Evolutionary conservation across 2,888 invertebrate species (phyloP), one percentile per base, ranked within the genome.

Genomic region (Caenorhabditis panamensis): DNA sequence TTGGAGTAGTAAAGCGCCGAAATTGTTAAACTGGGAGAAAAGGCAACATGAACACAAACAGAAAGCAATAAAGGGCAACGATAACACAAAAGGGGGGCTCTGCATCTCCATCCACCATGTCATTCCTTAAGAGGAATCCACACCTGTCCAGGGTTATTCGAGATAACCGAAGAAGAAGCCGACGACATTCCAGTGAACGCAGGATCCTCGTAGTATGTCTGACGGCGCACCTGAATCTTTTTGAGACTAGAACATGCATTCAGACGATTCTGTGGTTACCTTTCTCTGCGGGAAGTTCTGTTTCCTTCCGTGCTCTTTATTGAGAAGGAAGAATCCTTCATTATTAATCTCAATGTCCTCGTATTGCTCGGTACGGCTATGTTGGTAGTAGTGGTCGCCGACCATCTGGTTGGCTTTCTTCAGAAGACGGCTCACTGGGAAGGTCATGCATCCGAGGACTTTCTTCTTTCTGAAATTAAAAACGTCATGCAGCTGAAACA

Each of bases 361-460:
- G 16, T 59, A 16, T 5, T 62, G 44, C 4, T 78, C 68, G 20
- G 53, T 49, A n/a, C 66, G 69, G 4, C 41, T 18, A 8, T 67
- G 54, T 16, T 36, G 44, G 36, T 71, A 62, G 41, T 67, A 73
- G 16, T 73, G 44, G 24, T 77, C 68, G 9, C 77, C 63, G 9
- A 64, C 68, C 24, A 64, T 20, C 31, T 79, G 59, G 31, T 68
- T 66, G 26, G 79, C 84, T 59, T 84, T 84, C 13, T 77, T 81
- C 51, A 84, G 56, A 59, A 84, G 58, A n/a, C 83, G 68, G 37
- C 69, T 66, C 20, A 88, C 68, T 44, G 87, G 86, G 69, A 88
- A 88, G 11, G 85, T 80, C 88, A 88, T 88, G 49, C 86, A 84
- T 44, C 88, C 88, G 28, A 88, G 79, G 41, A 88, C 59, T 59